A percentile compares a stretch with the other conserved stretches of the same genome.
These are phyloP conservation scores for Cremastinae sp. DNA, from an alignment of 2,888 invertebrate species.

Conservation along the genomic window DNA sequence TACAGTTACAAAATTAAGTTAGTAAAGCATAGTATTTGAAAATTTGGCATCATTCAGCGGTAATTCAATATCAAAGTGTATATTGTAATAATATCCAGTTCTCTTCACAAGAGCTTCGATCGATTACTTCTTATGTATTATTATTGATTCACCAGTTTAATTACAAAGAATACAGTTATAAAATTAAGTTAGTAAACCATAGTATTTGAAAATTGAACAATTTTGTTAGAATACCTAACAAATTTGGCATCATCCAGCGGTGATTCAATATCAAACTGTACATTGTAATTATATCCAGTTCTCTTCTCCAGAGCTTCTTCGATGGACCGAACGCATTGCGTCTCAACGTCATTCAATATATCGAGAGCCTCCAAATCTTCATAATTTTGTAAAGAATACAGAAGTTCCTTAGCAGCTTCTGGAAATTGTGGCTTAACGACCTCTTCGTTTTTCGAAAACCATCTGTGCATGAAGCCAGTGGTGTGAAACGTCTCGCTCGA, in stretches of 20 bases:
- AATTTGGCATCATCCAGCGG: conserved; percentile 83
- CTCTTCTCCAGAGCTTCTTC: conserved; percentile 81
- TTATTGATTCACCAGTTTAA: too few relatives aligned
- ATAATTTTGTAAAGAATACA: neutral
- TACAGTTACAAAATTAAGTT: too few relatives aligned
- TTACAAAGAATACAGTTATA: too few relatives aligned
- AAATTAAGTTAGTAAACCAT: neutral
- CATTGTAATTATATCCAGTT: conserved; percentile 82
- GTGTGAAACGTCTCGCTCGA: conserved; percentile 32
- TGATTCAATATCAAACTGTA: conserved; percentile 83
- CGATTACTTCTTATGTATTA: too few relatives aligned
- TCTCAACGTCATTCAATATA: conserved; percentile 12
- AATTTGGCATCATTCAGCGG: too few relatives aligned
- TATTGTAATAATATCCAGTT: too few relatives aligned
- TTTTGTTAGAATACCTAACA: conserved; percentile 75
- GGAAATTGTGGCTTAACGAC: conserved; percentile 34
- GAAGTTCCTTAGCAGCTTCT: conserved; percentile 9
- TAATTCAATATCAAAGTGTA: too few relatives aligned
- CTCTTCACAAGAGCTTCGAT: too few relatives aligned
- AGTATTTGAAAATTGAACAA: conserved; percentile 68
- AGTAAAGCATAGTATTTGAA: too few relatives aligned
- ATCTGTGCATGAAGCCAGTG: conserved; percentile 37
- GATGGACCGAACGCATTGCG: conserved; percentile 83
- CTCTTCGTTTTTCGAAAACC: conserved; percentile 13
- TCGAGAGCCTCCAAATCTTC: neutral